A percentile compares a stretch with the other conserved stretches of the same genome.
Evolutionary conservation across 2,888 invertebrate genomes (phyloP).

Genomic region (Cerastis leucographa): DNA sequence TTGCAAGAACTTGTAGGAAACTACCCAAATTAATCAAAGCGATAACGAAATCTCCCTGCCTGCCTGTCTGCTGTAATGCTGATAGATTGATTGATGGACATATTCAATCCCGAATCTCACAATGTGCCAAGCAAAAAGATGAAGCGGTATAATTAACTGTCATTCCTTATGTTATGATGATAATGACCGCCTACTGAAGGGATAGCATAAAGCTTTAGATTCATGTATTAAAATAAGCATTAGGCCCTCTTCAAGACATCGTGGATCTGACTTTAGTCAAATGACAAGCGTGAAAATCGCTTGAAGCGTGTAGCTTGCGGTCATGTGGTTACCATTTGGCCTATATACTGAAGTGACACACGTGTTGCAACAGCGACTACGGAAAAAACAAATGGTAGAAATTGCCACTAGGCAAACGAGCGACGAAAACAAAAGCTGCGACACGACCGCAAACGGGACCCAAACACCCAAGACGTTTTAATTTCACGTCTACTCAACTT

Average conservation of each 20-base stretch:
- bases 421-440: not conserved
- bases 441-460: not conserved
- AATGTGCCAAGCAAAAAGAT: not conserved
- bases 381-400: not conserved
- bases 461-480: too few species aligned
- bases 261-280: not conserved
- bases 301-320: not conserved
- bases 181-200: not conserved
- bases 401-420: not conserved
- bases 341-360: not conserved
- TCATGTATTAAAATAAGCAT: not conserved
- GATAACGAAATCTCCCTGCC: not conserved
- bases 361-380: not conserved
- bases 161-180: not conserved
- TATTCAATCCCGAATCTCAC: not conserved
- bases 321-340: not conserved
- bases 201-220: not conserved
- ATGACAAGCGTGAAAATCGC: not conserved
- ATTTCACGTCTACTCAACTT: too few species aligned
- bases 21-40: not conserved
- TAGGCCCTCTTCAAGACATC: not conserved
- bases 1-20: constrained; percentile 1
- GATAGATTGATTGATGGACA: constrained; percentile 11
- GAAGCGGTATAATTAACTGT: not conserved
- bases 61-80: too few species aligned